Percentiles rank a stretch among this genome's conserved stretches.
phyloP scores from a whole-genome alignment of 2,113 vertebrate species.

The Thinocorus orbignyianus region DNA sequence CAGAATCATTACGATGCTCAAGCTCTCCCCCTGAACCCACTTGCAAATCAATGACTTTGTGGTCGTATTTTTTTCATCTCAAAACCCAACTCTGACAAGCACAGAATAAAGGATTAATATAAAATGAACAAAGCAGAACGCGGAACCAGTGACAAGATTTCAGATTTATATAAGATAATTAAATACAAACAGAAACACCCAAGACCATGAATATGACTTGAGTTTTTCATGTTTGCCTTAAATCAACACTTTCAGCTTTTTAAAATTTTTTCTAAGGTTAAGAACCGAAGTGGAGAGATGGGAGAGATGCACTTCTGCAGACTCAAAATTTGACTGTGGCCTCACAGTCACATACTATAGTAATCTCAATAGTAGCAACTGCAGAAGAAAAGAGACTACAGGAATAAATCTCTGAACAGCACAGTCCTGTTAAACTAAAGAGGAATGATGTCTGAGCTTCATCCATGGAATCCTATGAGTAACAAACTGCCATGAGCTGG shows the following conservation, averaged over 20 bases:
- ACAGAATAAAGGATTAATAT: not conserved
- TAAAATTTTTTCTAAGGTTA: not conserved
- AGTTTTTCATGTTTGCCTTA: not conserved
- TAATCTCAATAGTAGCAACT: not conserved
- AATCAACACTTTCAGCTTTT: not conserved
- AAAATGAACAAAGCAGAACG: not conserved
- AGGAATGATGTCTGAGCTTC: not conserved
- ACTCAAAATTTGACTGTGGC: not conserved
- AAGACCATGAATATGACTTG: not conserved
- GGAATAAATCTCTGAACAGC: not conserved
- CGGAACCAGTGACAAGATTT: not conserved
- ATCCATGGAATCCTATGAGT: not conserved
- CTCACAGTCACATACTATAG: not conserved
- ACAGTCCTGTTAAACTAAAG: not conserved
- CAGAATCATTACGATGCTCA: not conserved
- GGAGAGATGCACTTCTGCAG: not conserved
- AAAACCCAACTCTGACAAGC: not conserved
- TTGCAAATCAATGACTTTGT: not conserved
- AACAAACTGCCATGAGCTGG: not conserved
- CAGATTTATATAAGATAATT: not conserved
- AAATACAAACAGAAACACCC: not conserved
- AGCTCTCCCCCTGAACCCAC: not conserved
- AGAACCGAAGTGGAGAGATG: no score
- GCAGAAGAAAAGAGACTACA: not conserved
- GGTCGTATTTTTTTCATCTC: not conserved